Base-by-base conservation (phyloP, 1,140 invertebrate genomes). In the Drosophila hydei region DNA sequence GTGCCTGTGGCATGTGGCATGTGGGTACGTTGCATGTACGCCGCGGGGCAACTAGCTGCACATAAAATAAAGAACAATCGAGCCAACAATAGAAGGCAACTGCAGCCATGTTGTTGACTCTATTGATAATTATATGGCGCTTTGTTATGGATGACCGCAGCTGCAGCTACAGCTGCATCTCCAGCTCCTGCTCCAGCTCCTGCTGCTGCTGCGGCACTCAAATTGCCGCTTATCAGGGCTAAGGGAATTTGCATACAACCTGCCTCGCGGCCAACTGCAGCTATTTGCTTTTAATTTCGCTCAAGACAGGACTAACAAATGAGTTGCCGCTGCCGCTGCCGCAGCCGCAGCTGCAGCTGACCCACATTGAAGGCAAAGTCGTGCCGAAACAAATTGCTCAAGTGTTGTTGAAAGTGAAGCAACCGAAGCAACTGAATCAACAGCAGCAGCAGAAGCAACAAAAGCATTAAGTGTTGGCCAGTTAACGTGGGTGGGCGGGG, bases 241-340 rank as follows among this genome's bases (percentile, higher is more conserved):
- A 19, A 19, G 18, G 16, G 27, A 38, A 21, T 33, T 4, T 16
- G 14, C 12, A 33, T 33, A 12, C 33, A 30, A 6, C 21, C 43
- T 40, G 21, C 19, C 54, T 25, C 38, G 51, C 59, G 56, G 50
- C 62, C 40, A 61, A 75, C 52, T 71, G 81, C 70, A 78, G 81
- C 67, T 87, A 88, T 87, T 87, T 87, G 77, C 83, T 87, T 87
- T 87, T 88, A 88, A 87, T 87, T 87, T 88, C 75, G 45, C 71
- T 43, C 62, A 60, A 79, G 74, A 81, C 80, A 80, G 58, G 61
- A 33, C 80, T 85, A 84, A 84, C 75, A 76, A 84, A 79, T 76
- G 79, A 85, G 76, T 62, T 81, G 76, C 21, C 50, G 60, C 56
- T 48, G 63, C 52, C 74, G 74, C 65, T 38, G 69, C 70, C 27